Percentiles rank a stretch among this genome's conserved stretches.
These are phyloP conservation scores for Branchellion lobata DNA, from an alignment of 2,888 invertebrate genomes.

Conservation along the genomic window DNA sequence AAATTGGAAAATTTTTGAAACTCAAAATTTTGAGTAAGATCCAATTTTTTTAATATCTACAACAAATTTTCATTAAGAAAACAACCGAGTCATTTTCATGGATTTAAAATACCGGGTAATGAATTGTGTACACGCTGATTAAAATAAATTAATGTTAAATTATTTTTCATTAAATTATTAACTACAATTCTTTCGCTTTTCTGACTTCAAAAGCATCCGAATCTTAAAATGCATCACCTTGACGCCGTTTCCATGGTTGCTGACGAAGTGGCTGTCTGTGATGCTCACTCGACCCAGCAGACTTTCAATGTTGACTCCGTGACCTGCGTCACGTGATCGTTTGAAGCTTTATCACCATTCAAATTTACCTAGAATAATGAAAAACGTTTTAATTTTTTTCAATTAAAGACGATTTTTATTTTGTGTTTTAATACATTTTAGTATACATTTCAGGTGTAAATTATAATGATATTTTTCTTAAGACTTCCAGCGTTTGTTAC, in stretches of 20 bases:
- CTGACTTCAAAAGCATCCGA: too few relatives aligned
- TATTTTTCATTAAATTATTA: not conserved
- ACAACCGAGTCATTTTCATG: too few relatives aligned
- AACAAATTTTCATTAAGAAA: too few relatives aligned
- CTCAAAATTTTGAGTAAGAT: too few relatives aligned
- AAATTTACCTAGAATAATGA: too few relatives aligned
- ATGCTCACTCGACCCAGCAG: constrained; percentile 58
- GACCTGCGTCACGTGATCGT: constrained; percentile 54
- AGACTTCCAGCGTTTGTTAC: constrained; percentile 57
- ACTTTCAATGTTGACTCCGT: constrained; percentile 59
- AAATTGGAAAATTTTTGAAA: too few relatives aligned
- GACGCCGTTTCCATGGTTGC: constrained; percentile 62
- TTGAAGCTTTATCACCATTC: too few relatives aligned
- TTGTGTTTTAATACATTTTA: not conserved
- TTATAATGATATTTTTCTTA: not conserved
- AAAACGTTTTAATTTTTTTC: too few relatives aligned
- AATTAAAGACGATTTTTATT: not conserved
- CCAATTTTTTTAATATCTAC: too few relatives aligned
- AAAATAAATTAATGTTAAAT: not conserved
- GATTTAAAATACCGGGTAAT: not conserved
- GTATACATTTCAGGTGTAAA: not conserved
- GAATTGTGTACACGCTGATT: not conserved
- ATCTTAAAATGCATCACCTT: too few relatives aligned
- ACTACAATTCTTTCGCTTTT: too few relatives aligned
- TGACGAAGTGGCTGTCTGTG: constrained; percentile 55